These are phyloP conservation scores for Melitaea athalia DNA, from an alignment of 2,888 invertebrate species.

Conservation along the genomic window DNA sequence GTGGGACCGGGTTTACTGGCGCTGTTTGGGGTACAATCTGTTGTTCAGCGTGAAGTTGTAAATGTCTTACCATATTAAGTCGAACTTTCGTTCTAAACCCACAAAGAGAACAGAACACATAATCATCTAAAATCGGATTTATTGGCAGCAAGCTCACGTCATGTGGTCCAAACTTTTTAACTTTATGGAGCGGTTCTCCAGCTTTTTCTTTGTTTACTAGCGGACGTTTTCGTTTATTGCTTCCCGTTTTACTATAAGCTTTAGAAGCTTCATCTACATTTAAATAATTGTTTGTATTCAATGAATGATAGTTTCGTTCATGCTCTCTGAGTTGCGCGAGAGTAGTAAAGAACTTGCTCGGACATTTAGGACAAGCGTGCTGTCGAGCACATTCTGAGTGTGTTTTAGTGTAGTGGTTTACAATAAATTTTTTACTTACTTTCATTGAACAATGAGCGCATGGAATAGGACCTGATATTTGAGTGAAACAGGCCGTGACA, in stretches of 20 bases:
- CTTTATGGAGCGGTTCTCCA: conserved; percentile 41
- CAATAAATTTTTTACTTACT: conserved; percentile 41
- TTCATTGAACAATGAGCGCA: conserved; percentile 46
- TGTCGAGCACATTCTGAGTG: conserved; percentile 28
- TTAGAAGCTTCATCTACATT: conserved; percentile 4
- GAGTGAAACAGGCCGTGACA: conserved; percentile 40
- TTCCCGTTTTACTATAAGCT: neutral
- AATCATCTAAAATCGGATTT: conserved; percentile 83
- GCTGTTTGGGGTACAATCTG: conserved; percentile 85
- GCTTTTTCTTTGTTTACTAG: conserved; percentile 26
- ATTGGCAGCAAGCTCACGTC: conserved; percentile 85
- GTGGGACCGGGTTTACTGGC: conserved; percentile 92
- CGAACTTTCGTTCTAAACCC: conserved; percentile 86
- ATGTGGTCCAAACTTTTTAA: conserved; percentile 76
- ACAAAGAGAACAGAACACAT: conserved; percentile 85
- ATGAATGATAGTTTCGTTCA: conserved; percentile 44
- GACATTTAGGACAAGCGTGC: conserved; percentile 51
- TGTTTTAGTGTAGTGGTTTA: conserved; percentile 50
- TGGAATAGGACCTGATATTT: conserved; percentile 22
- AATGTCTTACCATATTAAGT: conserved; percentile 87
- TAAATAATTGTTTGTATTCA: conserved; percentile 14
- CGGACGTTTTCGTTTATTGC: conserved; percentile 33
- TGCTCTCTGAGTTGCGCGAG: conserved; percentile 47
- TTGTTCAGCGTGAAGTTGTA: conserved; percentile 85
- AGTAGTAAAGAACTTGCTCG: conserved; percentile 27